Evolutionary conservation across 2,888 invertebrate genomes (phyloP), one percentile per base, ranked within the genome.

Genomic region (Ditylenchus weischeri): DNA sequence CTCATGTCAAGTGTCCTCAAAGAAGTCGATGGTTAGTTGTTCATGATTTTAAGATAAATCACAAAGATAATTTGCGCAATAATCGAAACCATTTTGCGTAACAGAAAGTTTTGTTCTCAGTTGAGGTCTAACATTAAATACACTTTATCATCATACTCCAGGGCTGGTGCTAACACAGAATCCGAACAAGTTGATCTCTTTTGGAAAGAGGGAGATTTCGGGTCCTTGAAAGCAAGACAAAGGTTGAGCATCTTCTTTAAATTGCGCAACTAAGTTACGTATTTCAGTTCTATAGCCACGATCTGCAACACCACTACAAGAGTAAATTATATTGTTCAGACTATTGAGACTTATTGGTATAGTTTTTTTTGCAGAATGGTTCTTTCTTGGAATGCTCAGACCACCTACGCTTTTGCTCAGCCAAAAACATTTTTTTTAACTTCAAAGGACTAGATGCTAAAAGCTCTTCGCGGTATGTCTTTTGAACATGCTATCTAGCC

Each of bases 201-300:
- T 86, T 93, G 90, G 85, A 88, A 89, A 0, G 91, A 92, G 86
- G 93, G 90, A 0, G 96, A 96, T 86, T 96, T 95, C 86, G 95
- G 95, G 76, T 88, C 88, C 76, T 83, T 89, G 1, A 82, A 84
- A 69, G 86, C 87, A 69, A 86, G 87, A 72, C 78, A 84, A 57
- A 84, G 85, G 43, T 43, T 13, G 43, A 13, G 5, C 1, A 2
- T 43, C 5, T 3, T 43, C 15, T 43, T 8, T 43, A 8, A 43
- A 43, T 13, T 43, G 8, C 15, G 3, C 8, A 10, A 43, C 2
- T 15, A 43, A 10, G 3, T 43, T 43, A 43, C 43, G 43, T 43
- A 13, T 13, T 43, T 43, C 15, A 43, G 54, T 57, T 86, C 88
- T 76, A 84, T 88, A 83, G 85, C 84, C 75, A 75, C 86, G 1